Evolutionary conservation across 2,888 invertebrate genomes (phyloP).

Genomic region (Bursaphelenchus okinawaensis): DNA sequence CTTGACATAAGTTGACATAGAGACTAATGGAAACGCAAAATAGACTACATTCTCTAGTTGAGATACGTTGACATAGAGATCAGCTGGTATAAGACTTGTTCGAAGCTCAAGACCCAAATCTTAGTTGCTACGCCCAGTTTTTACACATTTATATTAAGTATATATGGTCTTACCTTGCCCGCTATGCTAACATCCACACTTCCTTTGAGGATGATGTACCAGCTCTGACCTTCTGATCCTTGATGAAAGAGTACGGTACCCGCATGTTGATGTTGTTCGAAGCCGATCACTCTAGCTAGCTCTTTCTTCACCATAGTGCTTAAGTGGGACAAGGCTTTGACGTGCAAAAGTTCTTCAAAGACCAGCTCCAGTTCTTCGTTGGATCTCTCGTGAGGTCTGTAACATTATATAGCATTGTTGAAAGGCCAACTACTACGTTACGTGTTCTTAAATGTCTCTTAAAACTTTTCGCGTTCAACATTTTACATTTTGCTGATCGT

Average conservation of each 20-base stretch:
- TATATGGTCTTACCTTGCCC: conserved; percentile 67
- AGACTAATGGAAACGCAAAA: too few species aligned
- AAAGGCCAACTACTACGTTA: too few species aligned
- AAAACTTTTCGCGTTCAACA: too few species aligned
- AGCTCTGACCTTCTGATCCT: conserved; percentile 69
- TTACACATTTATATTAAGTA: too few species aligned
- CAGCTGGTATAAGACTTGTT: too few species aligned
- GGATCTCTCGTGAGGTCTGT: conserved; percentile 71
- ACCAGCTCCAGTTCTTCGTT: conserved; percentile 75
- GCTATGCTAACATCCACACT: conserved; percentile 78
- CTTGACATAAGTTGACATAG: too few species aligned
- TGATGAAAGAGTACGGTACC: conserved; percentile 67
- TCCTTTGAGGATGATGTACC: conserved; percentile 73
- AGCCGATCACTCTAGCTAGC: conserved; percentile 72
- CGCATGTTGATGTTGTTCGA: conserved; percentile 73
- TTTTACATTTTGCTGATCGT: too few species aligned
- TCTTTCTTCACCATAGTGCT: conserved; percentile 71
- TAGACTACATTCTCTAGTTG: too few species aligned
- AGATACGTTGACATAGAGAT: too few species aligned
- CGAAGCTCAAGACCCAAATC: too few species aligned
- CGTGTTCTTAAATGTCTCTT: too few species aligned
- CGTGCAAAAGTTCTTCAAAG: conserved; percentile 75
- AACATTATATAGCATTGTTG: conserved; percentile 28
- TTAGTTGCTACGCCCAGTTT: too few species aligned
- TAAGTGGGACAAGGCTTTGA: conserved; percentile 74